Evolutionary conservation across 2,797 vertebrate species (phyloP), one percentile per base, ranked within the genome.

Genomic region (Champsocephalus esox): DNA sequence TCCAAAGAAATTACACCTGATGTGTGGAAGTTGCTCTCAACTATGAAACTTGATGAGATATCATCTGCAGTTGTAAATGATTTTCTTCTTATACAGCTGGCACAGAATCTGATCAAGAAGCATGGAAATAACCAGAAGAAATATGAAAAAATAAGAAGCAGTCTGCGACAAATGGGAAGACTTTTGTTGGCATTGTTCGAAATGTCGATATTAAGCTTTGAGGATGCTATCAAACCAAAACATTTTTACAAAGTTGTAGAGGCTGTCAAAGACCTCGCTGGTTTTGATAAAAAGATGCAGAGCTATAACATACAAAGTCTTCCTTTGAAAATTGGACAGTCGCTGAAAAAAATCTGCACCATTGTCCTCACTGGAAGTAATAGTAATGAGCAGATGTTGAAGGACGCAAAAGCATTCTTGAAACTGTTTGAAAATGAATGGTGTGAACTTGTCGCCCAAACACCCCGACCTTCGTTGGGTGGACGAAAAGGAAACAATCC

Each of bases 91-190:
- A 14, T 89, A 5, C 75, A 88, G 46, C 66, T 91, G 32, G 81
- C 84, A 1, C 75, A 82, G 16, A 51, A 19, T 76, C 56, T 92
- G n/a, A 63, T 5, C 1, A 34, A 82, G 1, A 84, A 80, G 58
- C 41, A 74, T 41, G 32, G 57, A 62, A 38, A 51, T 3, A 32
- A 83, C 57, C 55, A 56, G 17, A n/a, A 19, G 5, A 88, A 77
- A 49, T 48, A 45, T 0, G 67, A 80, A 0, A 38, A 59, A n/a
- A 8, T 92, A 50, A 54, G 48, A 45, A 70, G 82, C 52, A 92
- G 43, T 45, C 72, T 92, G 13, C 80, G 80, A 17, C 82, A 83
- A 57, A 61, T 92, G 73, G 91, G 87, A 9, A 69, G 54, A 58
- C 80, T 93, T 32, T 64, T 90, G 75, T 11, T 90, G 3, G 70